Conservation (phyloP, 2,888 invertebrate genomes). For the Oxystoma pomonae region DNA sequence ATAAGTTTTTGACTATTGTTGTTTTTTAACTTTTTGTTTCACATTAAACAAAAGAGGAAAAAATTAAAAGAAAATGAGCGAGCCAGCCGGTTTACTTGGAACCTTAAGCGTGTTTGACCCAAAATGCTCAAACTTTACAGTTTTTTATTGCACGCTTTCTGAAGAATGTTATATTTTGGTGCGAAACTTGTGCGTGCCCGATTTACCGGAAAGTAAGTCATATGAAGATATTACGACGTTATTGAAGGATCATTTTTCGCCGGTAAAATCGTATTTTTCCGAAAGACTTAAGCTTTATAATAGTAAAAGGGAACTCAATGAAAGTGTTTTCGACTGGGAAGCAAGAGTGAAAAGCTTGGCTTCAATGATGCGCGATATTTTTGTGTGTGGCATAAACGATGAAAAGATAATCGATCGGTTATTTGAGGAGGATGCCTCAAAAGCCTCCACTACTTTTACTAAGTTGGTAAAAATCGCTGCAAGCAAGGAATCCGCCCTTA, state of each 20-base stretch:
- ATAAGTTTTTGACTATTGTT: not conserved
- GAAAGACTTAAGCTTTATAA: conserved; percentile 12
- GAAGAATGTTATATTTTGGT: conserved; percentile 9
- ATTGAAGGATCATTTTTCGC: conserved; percentile 11
- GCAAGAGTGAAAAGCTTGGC: conserved; percentile 19
- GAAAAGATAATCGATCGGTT: too few relatives aligned
- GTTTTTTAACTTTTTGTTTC: not conserved
- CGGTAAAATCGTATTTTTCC: conserved; percentile 12
- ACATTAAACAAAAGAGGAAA: not conserved
- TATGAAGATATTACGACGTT: too few relatives aligned
- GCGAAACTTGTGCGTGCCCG: conserved; percentile 8
- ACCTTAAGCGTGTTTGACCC: not conserved
- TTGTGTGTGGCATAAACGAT: too few relatives aligned
- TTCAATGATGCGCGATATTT: too few relatives aligned
- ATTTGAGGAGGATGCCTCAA: too few relatives aligned
- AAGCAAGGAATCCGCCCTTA: too few relatives aligned
- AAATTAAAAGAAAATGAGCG: not conserved
- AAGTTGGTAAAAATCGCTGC: too few relatives aligned
- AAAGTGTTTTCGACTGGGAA: conserved; percentile 18
- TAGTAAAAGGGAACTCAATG: conserved; percentile 3
- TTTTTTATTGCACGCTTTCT: conserved; percentile 14
- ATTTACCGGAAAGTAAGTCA: conserved; percentile 7
- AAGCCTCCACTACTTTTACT: too few relatives aligned
- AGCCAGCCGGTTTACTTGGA: not conserved
- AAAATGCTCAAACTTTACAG: conserved; percentile 9